Base-by-base conservation (phyloP, 2,797 vertebrate species). In the Sarcophilus harrisii region DNA sequence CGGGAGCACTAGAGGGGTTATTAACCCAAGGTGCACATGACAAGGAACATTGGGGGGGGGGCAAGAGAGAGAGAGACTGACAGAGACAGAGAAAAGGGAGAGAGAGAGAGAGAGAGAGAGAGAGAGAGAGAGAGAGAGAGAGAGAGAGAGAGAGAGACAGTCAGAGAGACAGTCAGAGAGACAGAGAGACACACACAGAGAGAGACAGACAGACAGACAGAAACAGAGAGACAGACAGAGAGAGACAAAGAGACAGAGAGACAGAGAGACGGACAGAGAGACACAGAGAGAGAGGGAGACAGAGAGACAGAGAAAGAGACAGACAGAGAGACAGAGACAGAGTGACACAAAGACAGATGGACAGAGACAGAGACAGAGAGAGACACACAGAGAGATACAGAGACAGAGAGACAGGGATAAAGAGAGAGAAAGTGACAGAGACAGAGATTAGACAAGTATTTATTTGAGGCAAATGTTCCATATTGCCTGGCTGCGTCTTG, bases 21-120 rank as follows among this genome's bases (percentile, higher is more conserved):
- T 98, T 98, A 98, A 97, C 98, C 98, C 98, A 96, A 97, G 90
- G 96, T 97, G 95, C 92, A 97, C 96, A 94, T 98, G 98, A 98
- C 98, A 98, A 98, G 96, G 97, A 98, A 91, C 97, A 97, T 97
- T 98, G 98, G 98, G 98, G 98, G 93, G 97, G 97, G 10, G 29
- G 52, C 24, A 12, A 90, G 89, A 90, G 10, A 95, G 81, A 90
- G 2, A 62, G 29, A 66, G 13, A 73, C 13, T 30, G 10, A 30
- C 3, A 10, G 30, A 24, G 60, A n/a, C 0, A n/a, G 13, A 6
- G n/a, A 5, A n/a, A 24, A 6, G 32, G 12, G 0, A 32, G 5
- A 81, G 66, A 24, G 0, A 45, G 24, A 30, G 12, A 32, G 30
- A 32, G 1, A 66, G 30, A 21, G 4, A n/a, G 16, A 38, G 1